These are phyloP conservation scores for Apogon talboti DNA, from an alignment of 2,797 vertebrate species.

Conservation along the genomic window DNA sequence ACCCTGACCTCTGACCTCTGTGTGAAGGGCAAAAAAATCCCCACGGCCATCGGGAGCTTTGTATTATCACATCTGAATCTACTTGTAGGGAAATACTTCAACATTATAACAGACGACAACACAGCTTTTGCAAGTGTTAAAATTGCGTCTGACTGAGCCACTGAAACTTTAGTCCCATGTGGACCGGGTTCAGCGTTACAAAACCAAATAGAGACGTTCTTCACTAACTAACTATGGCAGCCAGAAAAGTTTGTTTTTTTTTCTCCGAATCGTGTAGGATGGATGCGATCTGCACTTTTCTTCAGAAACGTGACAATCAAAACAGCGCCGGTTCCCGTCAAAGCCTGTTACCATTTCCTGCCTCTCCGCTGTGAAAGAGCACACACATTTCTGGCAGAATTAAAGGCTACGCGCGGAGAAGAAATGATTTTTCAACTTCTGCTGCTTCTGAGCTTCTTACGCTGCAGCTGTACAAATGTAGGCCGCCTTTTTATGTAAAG, in stretches of 20 bases:
- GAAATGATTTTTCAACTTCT: slow-evolving; percentile 13
- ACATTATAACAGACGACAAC: background rate
- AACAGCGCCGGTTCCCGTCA: slow-evolving; percentile 22
- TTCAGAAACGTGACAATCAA: slow-evolving; percentile 40
- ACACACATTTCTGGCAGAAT: slow-evolving; percentile 22
- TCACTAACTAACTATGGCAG: background rate
- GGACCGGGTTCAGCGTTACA: slow-evolving; percentile 26
- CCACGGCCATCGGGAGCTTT: background rate
- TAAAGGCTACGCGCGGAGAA: slow-evolving; percentile 22
- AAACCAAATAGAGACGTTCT: slow-evolving; percentile 18
- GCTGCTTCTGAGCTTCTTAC: slow-evolving; percentile 24
- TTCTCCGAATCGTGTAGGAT: slow-evolving; percentile 20
- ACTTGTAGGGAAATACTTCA: background rate
- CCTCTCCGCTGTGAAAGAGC: background rate
- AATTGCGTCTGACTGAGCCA: slow-evolving; percentile 3
- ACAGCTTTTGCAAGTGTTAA: background rate
- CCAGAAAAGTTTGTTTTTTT: slow-evolving; percentile 11
- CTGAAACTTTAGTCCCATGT: slow-evolving; percentile 39
- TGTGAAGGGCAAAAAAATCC: background rate
- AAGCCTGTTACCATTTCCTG: slow-evolving; percentile 37
- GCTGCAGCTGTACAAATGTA: slow-evolving; percentile 29
- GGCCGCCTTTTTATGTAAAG: slow-evolving; percentile 34
- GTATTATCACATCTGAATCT: background rate
- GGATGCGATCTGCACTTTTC: slow-evolving; percentile 12
- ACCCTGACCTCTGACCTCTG: slow-evolving; percentile 14